A percentile compares a stretch with the other conserved stretches of the same genome.
phyloP scores from a whole-genome alignment of 2,888 invertebrate species.

The Orthosia gracilis region DNA sequence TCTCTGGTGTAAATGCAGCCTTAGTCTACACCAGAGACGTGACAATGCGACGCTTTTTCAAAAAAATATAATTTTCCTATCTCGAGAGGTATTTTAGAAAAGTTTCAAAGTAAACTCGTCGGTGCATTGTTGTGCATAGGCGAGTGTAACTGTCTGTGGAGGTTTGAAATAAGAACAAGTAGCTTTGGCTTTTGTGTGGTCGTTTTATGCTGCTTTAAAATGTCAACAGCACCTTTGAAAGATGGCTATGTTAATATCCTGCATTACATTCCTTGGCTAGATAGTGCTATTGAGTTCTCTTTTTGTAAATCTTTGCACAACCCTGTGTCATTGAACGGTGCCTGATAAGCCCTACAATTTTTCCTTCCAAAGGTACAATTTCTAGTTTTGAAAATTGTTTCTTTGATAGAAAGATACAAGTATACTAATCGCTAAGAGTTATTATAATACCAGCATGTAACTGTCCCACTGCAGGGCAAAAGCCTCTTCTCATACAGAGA shows the following conservation, averaged over 20 bases:
- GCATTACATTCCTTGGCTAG: conserved; percentile 11
- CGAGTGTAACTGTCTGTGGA: not conserved
- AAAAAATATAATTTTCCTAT: not conserved
- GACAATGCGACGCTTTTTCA: not conserved
- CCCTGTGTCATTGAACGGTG: not conserved
- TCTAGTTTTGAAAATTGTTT: no score
- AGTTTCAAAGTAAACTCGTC: not conserved
- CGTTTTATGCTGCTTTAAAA: not conserved
- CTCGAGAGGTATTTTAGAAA: not conserved
- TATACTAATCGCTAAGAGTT: no score
- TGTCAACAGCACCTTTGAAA: not conserved
- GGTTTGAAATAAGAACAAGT: no score
- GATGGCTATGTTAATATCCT: not conserved
- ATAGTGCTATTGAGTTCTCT: not conserved
- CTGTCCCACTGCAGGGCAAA: no score
- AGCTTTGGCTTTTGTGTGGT: not conserved
- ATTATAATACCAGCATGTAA: no score
- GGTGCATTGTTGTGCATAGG: not conserved
- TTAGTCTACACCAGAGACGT: no score
- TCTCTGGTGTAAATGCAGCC: no score
- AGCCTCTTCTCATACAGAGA: no score
- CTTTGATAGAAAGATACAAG: no score
- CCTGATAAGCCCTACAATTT: not conserved
- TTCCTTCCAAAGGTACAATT: no score
- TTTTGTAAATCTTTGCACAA: not conserved